These are phyloP conservation scores for Pavo muticus DNA, from an alignment of 2,113 vertebrate species.

Conservation along the genomic window DNA sequence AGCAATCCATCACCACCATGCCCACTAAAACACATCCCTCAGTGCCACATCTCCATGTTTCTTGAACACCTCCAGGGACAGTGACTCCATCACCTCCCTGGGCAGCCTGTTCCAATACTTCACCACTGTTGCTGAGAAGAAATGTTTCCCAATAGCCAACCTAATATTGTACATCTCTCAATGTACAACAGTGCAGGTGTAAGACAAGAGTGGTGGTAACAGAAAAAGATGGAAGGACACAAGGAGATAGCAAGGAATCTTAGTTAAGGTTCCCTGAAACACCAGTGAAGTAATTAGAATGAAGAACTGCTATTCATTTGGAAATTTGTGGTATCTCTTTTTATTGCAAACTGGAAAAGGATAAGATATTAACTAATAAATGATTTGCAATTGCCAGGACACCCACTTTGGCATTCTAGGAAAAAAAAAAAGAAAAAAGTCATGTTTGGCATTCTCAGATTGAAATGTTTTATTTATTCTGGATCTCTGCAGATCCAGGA, in stretches of 20 bases:
- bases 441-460: not conserved
- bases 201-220: rapidly evolving
- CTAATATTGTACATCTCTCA: not conserved
- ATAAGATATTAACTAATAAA: not conserved
- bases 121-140: too few species aligned
- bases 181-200: rapidly evolving
- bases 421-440: too few species aligned
- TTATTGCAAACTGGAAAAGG: not conserved
- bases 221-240: not conserved
- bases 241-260: not conserved
- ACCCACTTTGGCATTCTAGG: not conserved
- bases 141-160: too few species aligned
- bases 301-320: not conserved
- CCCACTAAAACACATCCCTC: too few species aligned
- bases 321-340: not conserved
- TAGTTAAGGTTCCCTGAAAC: not conserved
- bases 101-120: too few species aligned
- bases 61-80: too few species aligned
- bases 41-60: too few species aligned
- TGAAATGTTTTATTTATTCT: not conserved
- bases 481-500: not conserved
- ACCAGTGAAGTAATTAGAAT: not conserved
- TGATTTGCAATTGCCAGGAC: not conserved
- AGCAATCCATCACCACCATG: too few species aligned
- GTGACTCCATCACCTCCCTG: too few species aligned